Evolutionary conservation across 2,888 invertebrate genomes (phyloP).

Genomic region (Ophonus ardosiacus): DNA sequence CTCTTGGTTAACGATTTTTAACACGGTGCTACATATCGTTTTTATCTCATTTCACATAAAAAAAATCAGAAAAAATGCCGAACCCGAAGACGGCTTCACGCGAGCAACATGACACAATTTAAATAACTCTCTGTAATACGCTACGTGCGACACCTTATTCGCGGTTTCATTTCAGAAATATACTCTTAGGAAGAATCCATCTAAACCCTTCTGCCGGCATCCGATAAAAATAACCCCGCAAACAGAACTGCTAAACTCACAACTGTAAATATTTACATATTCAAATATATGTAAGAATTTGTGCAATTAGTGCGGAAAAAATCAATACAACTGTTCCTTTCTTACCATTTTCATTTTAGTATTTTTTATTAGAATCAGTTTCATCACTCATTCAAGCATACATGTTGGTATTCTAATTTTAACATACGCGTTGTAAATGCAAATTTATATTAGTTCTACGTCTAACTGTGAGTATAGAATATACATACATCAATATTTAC

Average conservation of each 20-base stretch:
- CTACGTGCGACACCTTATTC: conserved; percentile 22
- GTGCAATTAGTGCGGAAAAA: conserved; percentile 11
- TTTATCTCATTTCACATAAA: conserved; percentile 47
- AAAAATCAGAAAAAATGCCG: conserved; percentile 25
- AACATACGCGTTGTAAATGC: not conserved
- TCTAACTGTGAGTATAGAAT: too few relatives aligned
- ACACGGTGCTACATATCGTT: conserved; percentile 45
- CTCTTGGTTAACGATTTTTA: conserved; percentile 56
- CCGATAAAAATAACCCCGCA: conserved; percentile 25
- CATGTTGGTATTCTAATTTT: not conserved
- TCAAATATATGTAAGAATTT: conserved; percentile 33
- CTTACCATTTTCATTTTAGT: not conserved
- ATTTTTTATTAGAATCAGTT: too few relatives aligned
- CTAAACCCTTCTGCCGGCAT: not conserved
- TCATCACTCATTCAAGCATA: not conserved
- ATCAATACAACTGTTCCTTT: conserved; percentile 24
- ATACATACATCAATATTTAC: too few relatives aligned
- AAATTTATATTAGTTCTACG: too few relatives aligned
- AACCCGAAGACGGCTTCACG: conserved; percentile 30
- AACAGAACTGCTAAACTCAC: conserved; percentile 27
- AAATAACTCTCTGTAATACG: conserved; percentile 7
- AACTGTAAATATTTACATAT: conserved; percentile 34
- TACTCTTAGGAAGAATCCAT: not conserved
- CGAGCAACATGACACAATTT: conserved; percentile 36
- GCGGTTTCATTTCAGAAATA: conserved; percentile 24